Conservation (phyloP, 53 echinoderm and acorn worm species). For the Paracentrotus lividus region DNA sequence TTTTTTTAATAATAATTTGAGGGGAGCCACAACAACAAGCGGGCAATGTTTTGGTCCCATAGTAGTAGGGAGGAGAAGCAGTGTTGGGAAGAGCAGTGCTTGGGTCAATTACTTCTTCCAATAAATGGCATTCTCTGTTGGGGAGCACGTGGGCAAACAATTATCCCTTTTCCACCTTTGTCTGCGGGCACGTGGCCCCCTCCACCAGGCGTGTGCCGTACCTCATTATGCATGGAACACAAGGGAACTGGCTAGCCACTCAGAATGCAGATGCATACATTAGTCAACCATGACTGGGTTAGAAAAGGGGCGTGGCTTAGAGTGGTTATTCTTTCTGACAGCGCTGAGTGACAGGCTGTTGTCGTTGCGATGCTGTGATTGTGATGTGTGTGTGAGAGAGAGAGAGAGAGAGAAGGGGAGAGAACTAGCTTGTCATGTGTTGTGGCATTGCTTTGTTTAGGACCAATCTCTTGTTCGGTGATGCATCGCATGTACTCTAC, state of each 20-base stretch:
- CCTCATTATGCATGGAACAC: conserved; percentile 65
- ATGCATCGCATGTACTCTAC: conserved; percentile 62
- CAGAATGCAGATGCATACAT: conserved; percentile 65
- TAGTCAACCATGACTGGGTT: conserved; percentile 69
- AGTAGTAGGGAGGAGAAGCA: conserved; percentile 18
- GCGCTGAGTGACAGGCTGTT: conserved; percentile 66
- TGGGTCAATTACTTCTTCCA: conserved; percentile 75
- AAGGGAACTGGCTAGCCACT: conserved; percentile 54
- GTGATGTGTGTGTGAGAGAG: conserved; percentile 42
- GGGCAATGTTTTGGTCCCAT: conserved; percentile 33
- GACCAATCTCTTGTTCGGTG: conserved; percentile 69
- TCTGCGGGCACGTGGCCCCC: conserved; percentile 66
- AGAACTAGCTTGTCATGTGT: conserved; percentile 16
- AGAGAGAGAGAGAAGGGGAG: conserved; percentile 40
- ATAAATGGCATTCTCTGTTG: conserved; percentile 75
- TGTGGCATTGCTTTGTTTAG: conserved; percentile 68
- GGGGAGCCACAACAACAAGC: not conserved
- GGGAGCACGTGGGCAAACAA: conserved; percentile 73
- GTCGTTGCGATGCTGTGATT: conserved; percentile 68
- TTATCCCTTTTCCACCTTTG: conserved; percentile 71
- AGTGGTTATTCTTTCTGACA: conserved; percentile 37
- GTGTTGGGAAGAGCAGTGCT: conserved; percentile 66
- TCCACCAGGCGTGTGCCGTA: conserved; percentile 57
- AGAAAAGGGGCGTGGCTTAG: conserved; percentile 51
- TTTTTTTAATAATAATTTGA: not conserved